These are phyloP conservation scores for Bryconaethiops microstoma DNA, from an alignment of 2,797 vertebrate genomes.

Conservation along the genomic window DNA sequence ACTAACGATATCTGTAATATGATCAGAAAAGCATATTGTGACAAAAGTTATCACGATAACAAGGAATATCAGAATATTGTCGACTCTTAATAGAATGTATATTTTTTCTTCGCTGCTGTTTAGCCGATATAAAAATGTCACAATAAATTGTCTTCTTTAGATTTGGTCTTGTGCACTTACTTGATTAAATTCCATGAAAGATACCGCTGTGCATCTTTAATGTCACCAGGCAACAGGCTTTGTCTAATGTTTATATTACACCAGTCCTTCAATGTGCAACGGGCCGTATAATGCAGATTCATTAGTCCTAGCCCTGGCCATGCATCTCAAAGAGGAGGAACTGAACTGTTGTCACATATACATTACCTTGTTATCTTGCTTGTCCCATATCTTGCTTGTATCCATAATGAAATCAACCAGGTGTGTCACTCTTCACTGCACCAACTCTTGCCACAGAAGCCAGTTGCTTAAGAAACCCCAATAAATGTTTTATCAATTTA, in stretches of 20 bases:
- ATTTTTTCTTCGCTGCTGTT: neutral
- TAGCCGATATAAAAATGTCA: neutral
- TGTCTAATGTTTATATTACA: constrained; percentile 15
- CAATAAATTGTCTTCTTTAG: neutral
- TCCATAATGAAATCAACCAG: neutral
- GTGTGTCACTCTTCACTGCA: neutral
- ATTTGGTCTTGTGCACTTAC: neutral
- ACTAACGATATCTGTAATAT: too few relatives aligned
- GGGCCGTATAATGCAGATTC: neutral
- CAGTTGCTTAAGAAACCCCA: neutral
- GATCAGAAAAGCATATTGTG: too few relatives aligned
- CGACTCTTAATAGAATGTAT: too few relatives aligned
- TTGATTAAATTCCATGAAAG: neutral
- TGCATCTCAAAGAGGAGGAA: constrained; percentile 4
- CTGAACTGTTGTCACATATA: neutral
- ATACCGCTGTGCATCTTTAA: neutral
- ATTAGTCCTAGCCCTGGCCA: constrained; percentile 2
- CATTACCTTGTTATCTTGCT: neutral
- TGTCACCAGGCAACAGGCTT: neutral
- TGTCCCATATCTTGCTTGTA: neutral
- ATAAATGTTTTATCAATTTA: neutral
- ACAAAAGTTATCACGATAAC: too few relatives aligned
- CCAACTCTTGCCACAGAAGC: neutral
- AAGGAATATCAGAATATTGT: too few relatives aligned
- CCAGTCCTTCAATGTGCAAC: neutral